Evolutionary conservation across 2,113 vertebrate genomes (phyloP), one percentile per base, ranked within the genome.

Genomic region (Chaetops frenatus): DNA sequence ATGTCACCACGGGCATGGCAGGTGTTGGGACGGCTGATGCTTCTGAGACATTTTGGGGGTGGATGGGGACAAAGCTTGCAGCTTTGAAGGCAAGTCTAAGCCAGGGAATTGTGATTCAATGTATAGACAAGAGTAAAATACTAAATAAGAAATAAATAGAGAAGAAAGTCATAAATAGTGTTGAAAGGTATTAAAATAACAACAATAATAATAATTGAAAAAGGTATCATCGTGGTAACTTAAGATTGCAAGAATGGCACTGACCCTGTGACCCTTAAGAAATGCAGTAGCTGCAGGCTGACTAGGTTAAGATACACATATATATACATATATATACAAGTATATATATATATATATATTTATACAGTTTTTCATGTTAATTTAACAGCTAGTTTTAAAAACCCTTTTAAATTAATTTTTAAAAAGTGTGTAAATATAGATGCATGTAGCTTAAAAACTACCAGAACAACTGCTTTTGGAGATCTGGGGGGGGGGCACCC

Each of bases 101-200:
- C 53, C 54, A 77, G 64, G 71, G 38, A 60, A 70, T 42, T 7
- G 1, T 33, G 20, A 69, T 35, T 82, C 66, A 44, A 48, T 20
- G 45, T 56, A 36, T 17, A 82, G 77, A 51, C 60, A 60, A 81
- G 69, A 91, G 81, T 86, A 77, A 95, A 92, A 66, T 71, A 69
- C 84, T 82, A 82, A 85, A 42, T 89, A 86, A 87, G 84, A 91
- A 94, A 95, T 95, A 95, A 95, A 95, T 95, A 96, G 90, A 92
- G 58, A 82, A 92, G 74, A 73, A 88, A 92, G 90, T 82, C 81
- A 95, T 96, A 96, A 95, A 92, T 92, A 94, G 90, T 77, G 21
- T n/a, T 69, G 62, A 76, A 96, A 88, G 54, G 48, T 72, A 72
- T 91, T 94, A 78, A 94, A 92, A 94, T 88, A 93, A 88, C 67